Conservation (phyloP, 2,888 invertebrate genomes). For the Onchidella celtica region DNA sequence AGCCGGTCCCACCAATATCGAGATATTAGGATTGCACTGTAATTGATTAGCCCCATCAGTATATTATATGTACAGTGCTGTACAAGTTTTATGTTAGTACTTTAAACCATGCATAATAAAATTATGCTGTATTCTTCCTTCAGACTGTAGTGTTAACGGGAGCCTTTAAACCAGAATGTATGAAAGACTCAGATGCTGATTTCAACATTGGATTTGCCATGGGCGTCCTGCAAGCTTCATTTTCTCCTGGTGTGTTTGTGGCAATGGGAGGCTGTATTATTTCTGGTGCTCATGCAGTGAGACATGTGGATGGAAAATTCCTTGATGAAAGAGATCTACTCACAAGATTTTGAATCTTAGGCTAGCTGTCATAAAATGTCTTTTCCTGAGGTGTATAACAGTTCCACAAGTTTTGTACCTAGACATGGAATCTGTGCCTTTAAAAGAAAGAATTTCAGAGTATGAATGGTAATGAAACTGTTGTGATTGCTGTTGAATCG, state of each 20-base stretch:
- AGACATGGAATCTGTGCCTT: background rate
- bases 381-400: too few species aligned
- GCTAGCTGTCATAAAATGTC: background rate
- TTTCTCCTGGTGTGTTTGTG: conserved; percentile 60
- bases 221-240: conserved; percentile 57
- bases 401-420: background rate
- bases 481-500: background rate
- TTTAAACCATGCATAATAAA: too few species aligned
- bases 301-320: conserved; percentile 33
- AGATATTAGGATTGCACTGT: too few species aligned
- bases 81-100: too few species aligned
- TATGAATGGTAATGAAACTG: background rate
- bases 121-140: too few species aligned
- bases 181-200: conserved; percentile 68
- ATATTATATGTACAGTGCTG: too few species aligned
- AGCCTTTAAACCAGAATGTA: conserved; percentile 62
- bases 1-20: too few species aligned
- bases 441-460: background rate
- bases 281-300: conserved; percentile 41
- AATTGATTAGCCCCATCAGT: too few species aligned
- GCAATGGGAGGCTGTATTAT: conserved; percentile 60
- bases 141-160: conserved; percentile 62
- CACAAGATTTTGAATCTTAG: background rate
- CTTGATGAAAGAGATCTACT: conserved; percentile 5
- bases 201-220: conserved; percentile 69